These are phyloP conservation scores for Halichoeres trimaculatus DNA, from an alignment of 2,113 vertebrate genomes.

Conservation along the genomic window DNA sequence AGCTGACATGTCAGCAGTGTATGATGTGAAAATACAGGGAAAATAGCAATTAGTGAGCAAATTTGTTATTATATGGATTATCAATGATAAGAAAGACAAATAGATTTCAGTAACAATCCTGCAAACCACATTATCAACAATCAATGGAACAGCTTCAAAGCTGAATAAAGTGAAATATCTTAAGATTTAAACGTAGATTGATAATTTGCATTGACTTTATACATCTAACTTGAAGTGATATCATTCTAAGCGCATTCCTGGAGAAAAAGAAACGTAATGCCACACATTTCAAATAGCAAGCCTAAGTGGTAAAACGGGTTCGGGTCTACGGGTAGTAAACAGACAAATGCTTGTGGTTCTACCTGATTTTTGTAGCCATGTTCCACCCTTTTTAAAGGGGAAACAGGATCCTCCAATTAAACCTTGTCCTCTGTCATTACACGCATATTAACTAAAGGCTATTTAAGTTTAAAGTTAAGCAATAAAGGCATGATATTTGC, in stretches of 20 bases:
- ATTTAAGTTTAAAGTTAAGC: neutral
- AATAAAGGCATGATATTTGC: neutral
- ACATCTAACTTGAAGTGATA: no score
- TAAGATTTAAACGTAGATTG: neutral
- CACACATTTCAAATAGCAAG: neutral
- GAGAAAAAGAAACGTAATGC: no score
- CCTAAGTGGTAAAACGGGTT: neutral
- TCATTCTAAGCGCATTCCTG: no score
- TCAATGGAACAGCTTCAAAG: no score
- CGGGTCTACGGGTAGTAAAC: neutral
- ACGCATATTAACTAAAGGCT: neutral
- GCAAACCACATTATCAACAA: no score
- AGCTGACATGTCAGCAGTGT: neutral
- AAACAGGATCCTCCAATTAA: no score
- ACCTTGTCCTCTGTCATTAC: neutral
- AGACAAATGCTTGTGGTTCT: no score
- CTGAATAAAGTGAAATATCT: neutral
- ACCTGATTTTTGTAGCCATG: neutral
- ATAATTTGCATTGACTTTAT: neutral
- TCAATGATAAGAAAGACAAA: neutral
- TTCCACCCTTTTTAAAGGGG: neutral
- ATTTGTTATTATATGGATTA: neutral
- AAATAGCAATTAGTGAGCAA: neutral
- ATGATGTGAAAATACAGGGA: neutral
- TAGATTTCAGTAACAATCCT: no score